A percentile compares a stretch with the other conserved stretches of the same genome.
Evolutionary conservation across 1,140 invertebrate species (phyloP).

Genomic region (Prorops nasuta): DNA sequence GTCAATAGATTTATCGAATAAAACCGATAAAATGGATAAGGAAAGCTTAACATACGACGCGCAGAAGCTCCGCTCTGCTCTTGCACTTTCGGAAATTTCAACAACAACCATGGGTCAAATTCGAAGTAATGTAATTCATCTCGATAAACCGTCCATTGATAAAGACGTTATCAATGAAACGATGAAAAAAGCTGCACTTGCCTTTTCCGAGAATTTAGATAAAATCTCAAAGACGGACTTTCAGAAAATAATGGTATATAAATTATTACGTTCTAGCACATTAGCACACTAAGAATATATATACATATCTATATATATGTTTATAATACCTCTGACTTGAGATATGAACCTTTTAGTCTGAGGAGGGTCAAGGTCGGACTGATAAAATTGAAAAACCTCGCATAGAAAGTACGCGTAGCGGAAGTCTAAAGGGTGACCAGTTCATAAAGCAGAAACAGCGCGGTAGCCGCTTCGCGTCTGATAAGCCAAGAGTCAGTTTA

Average conservation of each 20-base stretch:
- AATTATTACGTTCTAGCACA: too few relatives aligned
- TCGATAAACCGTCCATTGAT: neutral
- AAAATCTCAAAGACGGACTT: conserved; percentile 9
- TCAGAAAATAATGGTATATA: neutral
- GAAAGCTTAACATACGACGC: too few relatives aligned
- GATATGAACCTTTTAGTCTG: neutral
- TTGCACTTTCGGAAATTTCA: conserved; percentile 8
- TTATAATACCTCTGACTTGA: neutral
- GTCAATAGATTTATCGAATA: too few relatives aligned
- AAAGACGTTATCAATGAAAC: conserved; percentile 1
- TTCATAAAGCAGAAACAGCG: conserved; percentile 4
- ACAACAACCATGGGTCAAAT: conserved; percentile 4
- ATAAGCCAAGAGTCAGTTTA: too few relatives aligned
- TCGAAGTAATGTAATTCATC: conserved; percentile 1
- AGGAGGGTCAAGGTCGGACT: neutral
- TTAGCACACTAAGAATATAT: too few relatives aligned
- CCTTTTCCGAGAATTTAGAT: conserved; percentile 11
- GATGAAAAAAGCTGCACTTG: neutral
- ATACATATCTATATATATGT: conserved; percentile 1
- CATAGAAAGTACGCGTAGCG: neutral
- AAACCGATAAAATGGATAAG: too few relatives aligned
- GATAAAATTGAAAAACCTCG: neutral
- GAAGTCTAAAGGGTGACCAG: neutral
- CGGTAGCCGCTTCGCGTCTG: neutral
- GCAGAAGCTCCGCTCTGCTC: neutral